phyloP scores from a whole-genome alignment of 2,113 vertebrate species.

The Columba janthina region DNA sequence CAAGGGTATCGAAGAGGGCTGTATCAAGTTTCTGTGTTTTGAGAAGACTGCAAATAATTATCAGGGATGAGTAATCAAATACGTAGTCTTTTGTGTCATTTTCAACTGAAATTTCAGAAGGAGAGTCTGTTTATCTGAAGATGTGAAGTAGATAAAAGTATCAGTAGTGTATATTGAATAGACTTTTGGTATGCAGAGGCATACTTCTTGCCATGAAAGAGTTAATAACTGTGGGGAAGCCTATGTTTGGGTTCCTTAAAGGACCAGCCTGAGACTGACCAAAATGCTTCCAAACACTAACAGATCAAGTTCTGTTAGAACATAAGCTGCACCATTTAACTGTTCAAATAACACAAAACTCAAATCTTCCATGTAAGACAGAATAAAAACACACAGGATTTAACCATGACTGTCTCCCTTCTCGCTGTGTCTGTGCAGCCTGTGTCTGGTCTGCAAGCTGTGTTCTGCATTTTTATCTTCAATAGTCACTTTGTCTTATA shows the following conservation, averaged over 20 bases:
- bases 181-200: not conserved
- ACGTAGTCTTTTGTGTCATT: not conserved
- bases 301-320: not conserved
- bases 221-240: not conserved
- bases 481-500: not conserved
- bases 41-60: constrained; percentile 33
- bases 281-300: not conserved
- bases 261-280: not conserved
- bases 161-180: not conserved
- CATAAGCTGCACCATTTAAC: not conserved
- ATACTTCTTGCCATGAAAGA: not conserved
- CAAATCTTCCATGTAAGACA: not conserved
- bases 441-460: not conserved
- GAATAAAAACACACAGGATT: not conserved
- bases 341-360: not conserved
- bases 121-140: constrained; percentile 1
- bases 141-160: constrained; percentile 14
- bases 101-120: constrained; percentile 37
- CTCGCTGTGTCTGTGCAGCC: not conserved
- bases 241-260: not conserved
- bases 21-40: constrained; percentile 46
- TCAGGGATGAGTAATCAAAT: not conserved
- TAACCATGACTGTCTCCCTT: not conserved
- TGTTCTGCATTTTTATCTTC: not conserved
- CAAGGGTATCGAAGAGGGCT: not conserved